Evolutionary conservation across 2,797 vertebrate species (phyloP).

Genomic region (Perdix hodgsoniae): DNA sequence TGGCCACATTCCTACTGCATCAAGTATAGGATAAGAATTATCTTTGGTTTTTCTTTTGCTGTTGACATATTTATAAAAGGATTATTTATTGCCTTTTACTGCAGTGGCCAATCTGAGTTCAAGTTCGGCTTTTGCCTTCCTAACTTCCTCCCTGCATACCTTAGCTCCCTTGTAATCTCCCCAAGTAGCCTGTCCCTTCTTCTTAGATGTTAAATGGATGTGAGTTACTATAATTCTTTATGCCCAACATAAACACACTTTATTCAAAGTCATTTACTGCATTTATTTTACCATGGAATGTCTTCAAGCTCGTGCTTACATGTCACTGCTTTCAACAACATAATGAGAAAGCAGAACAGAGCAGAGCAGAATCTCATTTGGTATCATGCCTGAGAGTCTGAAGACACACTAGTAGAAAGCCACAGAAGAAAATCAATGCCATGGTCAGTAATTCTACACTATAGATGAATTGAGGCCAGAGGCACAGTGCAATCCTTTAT

Average conservation of each 20-base stretch:
- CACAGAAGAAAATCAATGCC: conserved; percentile 42
- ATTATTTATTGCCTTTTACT: no score
- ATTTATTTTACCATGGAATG: not conserved
- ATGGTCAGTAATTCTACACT: conserved; percentile 14
- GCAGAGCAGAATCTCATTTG: not conserved
- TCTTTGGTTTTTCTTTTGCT: no score
- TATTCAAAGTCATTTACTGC: not conserved
- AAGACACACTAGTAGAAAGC: conserved; percentile 12
- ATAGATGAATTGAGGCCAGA: conserved; percentile 50
- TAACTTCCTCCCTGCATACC: no score
- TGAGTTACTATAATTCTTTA: not conserved
- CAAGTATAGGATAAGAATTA: no score
- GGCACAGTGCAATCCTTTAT: conserved; percentile 36
- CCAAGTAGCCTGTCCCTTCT: no score
- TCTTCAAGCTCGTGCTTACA: not conserved
- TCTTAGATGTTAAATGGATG: not conserved
- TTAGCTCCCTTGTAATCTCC: no score
- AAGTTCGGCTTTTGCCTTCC: no score
- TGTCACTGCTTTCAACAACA: not conserved
- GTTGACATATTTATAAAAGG: no score
- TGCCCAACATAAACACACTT: not conserved
- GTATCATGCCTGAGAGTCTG: not conserved
- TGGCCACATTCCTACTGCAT: no score
- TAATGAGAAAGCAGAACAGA: not conserved
- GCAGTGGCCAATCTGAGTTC: no score